A percentile compares a stretch with the other conserved stretches of the same genome.
Evolutionary conservation across 2,113 vertebrate species (phyloP).

Genomic region (Phocoena sinus): DNA sequence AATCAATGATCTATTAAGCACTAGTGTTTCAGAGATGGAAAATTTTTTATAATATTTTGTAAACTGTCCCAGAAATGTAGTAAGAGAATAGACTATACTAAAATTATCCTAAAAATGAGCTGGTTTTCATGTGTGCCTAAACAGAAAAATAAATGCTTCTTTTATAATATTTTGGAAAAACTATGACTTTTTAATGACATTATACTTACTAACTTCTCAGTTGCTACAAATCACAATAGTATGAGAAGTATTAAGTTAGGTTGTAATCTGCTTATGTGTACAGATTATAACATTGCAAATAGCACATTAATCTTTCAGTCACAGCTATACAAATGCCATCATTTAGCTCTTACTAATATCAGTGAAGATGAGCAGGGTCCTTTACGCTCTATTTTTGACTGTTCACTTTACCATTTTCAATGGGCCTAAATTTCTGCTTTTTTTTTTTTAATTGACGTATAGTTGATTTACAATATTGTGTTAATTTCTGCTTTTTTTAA

Average conservation of each 20-base stretch:
- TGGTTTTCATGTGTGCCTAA: not conserved
- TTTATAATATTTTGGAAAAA: not conserved
- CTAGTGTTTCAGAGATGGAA: not conserved
- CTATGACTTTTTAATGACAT: not conserved
- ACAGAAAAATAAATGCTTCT: not conserved
- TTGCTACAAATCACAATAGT: not conserved
- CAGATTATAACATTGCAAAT: not conserved
- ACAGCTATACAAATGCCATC: not conserved
- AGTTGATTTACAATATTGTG: not conserved
- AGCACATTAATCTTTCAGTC: not conserved
- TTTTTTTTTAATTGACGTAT: not conserved
- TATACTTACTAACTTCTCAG: not conserved
- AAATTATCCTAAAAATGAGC: not conserved
- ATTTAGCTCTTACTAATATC: not conserved
- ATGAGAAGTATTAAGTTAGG: not conserved
- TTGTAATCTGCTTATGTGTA: not conserved
- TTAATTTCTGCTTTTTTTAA: not conserved
- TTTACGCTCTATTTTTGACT: not conserved
- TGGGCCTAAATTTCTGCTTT: not conserved
- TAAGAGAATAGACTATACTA: not conserved
- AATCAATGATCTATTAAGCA: not conserved
- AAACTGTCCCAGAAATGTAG: not conserved
- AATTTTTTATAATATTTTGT: not conserved
- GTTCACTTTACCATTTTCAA: not conserved
- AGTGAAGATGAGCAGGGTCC: not conserved